Conservation (phyloP, 2,797 vertebrate genomes). For the Paedocypris micromegethes region DNA sequence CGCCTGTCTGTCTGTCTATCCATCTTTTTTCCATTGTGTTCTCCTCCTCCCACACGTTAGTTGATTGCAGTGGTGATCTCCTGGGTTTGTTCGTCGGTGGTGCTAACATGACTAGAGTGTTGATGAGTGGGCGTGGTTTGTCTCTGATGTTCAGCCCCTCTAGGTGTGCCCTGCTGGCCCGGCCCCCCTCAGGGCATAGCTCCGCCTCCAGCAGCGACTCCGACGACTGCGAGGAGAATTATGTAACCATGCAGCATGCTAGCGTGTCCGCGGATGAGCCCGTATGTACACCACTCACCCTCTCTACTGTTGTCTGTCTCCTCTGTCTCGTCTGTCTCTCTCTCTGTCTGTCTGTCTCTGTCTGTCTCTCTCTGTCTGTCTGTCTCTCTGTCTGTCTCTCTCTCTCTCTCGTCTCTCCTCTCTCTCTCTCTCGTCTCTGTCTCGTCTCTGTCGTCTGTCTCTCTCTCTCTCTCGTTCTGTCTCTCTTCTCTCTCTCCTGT, state of each 20-base stretch:
- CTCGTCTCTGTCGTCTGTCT: conserved; percentile 15
- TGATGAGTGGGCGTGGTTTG: conserved; percentile 57
- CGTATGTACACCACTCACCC: conserved; percentile 72
- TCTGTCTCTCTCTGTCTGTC: conserved; percentile 8
- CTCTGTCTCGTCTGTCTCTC: conserved; percentile 5
- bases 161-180: conserved; percentile 88
- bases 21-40: no score
- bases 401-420: conserved; percentile 8
- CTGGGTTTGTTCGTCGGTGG: conserved; percentile 5
- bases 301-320: not conserved
- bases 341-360: conserved; percentile 14
- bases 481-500: conserved; percentile 11
- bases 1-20: no score
- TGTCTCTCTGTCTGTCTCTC: conserved; percentile 1
- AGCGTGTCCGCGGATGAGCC: conserved; percentile 90
- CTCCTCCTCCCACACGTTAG: no score
- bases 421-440: conserved; percentile 17
- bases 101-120: conserved; percentile 22
- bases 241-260: conserved; percentile 90
- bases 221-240: conserved; percentile 95
- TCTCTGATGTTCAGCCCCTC: conserved; percentile 85
- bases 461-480: conserved; percentile 10
- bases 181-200: conserved; percentile 95
- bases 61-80: no score
- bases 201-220: conserved; percentile 98